A percentile compares a stretch with the other conserved stretches of the same genome.
phyloP scores from a whole-genome alignment of 1,140 invertebrate species.

The Plodia interpunctella region DNA sequence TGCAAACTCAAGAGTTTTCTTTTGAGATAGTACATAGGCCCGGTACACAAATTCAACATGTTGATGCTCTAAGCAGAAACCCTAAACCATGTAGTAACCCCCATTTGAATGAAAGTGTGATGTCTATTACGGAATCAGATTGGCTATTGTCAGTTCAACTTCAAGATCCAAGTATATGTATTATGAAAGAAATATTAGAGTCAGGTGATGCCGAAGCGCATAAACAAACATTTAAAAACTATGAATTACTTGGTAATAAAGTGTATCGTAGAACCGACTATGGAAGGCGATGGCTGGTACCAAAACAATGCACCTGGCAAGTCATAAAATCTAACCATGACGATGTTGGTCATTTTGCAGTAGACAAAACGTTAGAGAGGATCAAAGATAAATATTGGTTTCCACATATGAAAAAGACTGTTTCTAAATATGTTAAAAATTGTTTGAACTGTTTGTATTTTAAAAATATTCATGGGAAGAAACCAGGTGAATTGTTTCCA shows the following conservation, averaged over 20 bases:
- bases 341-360: constrained; percentile 12
- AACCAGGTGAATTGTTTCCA: constrained; percentile 17
- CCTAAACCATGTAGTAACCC: constrained; percentile 13
- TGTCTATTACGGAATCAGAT: constrained; percentile 27
- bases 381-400: constrained; percentile 10
- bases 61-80: constrained; percentile 52
- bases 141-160: constrained; percentile 38
- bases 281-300: constrained; percentile 26
- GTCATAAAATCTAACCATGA: constrained; percentile 13
- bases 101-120: constrained; percentile 13
- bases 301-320: constrained; percentile 16
- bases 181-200: constrained; percentile 20
- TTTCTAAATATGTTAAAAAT: constrained; percentile 35
- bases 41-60: constrained; percentile 41
- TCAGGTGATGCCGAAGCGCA: constrained; percentile 19
- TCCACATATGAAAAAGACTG: constrained; percentile 19
- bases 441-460: constrained; percentile 40
- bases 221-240: constrained; percentile 22
- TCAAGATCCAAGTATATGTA: constrained; percentile 26
- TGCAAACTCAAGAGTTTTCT: constrained; percentile 31
- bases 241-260: constrained; percentile 26
- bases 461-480: constrained; percentile 25
- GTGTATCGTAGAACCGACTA: constrained; percentile 25
- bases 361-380: constrained; percentile 14
- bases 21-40: constrained; percentile 32